Evolutionary conservation across 1,140 invertebrate species (phyloP).

Genomic region (Atopsyche davidsoni): DNA sequence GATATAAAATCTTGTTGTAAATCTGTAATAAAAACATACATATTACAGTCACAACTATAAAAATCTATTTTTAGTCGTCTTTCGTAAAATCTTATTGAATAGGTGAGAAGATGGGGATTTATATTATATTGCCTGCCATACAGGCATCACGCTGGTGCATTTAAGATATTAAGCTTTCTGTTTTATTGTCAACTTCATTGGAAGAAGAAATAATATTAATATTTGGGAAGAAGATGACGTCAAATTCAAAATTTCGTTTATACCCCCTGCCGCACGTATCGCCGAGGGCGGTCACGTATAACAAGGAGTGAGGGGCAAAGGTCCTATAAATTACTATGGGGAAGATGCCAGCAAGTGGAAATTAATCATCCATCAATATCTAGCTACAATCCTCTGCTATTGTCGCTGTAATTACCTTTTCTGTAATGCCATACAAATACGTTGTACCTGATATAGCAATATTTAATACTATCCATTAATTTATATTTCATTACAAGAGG

Average conservation of each 20-base stretch:
- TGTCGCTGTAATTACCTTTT: not conserved
- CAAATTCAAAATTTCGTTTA: not conserved
- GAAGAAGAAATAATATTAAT: not conserved
- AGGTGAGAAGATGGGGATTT: too few species aligned
- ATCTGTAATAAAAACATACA: too few species aligned
- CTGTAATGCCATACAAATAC: not conserved
- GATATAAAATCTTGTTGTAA: too few species aligned
- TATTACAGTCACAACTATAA: too few species aligned
- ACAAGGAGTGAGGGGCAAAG: not conserved
- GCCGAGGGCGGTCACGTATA: constrained; percentile 11
- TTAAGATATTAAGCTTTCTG: too few species aligned
- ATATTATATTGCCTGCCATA: too few species aligned
- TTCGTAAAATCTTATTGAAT: too few species aligned
- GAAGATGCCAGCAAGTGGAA: constrained; percentile 20
- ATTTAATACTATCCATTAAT: not conserved
- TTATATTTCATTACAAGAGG: not conserved
- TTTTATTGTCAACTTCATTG: too few species aligned
- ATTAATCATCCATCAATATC: constrained; percentile 21
- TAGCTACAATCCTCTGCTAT: constrained; percentile 3
- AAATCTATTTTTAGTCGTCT: too few species aligned
- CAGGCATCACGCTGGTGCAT: too few species aligned
- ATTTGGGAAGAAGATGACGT: not conserved
- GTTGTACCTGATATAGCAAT: not conserved
- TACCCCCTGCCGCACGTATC: not conserved
- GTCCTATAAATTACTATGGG: constrained; percentile 21